Evolutionary conservation across 2,797 vertebrate genomes (phyloP), one percentile per base, ranked within the genome.

Genomic region (Lepus townsendii): DNA sequence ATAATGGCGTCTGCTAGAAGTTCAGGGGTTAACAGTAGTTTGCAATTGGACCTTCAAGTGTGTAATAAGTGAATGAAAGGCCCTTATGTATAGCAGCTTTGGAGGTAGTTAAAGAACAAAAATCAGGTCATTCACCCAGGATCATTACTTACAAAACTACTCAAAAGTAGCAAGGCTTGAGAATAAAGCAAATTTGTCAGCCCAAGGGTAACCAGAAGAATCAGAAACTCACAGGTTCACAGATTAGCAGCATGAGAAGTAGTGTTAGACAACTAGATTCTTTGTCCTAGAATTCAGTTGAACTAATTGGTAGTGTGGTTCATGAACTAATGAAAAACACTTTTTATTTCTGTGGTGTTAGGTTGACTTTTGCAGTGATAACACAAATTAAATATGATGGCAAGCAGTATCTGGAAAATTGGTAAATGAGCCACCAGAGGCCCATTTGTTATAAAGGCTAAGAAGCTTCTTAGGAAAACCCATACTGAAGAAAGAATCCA

Each of bases 101-200:
- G 11, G 10, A 90, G 5, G 5, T 30, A 20, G 4, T 52, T 92
- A 73, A 79, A 88, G 22, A 63, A 17, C 26, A 79, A 20, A 83
- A 72, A 76, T 32, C 3, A 20, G 17, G 5, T 50, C 30, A 82
- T 26, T 87, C 22, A 60, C 32, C 57, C 27, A 66, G 72, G 30
- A 69, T 16, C n/a, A 71, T 66, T 76, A 65, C 71, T 93, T 91
- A 87, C 17, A 47, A 88, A 90, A 73, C 20, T 14, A 24, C 52
- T 94, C n/a, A 42, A 22, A 22, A 92, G 78, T 9, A 90, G 3
- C 17, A 88, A 82, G 16, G 0, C 50, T n/a, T 84, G 57, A 26
- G 42, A 90, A 85, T 50, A 69, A 83, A 50, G n/a, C 12, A 32
- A 32, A 66, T 32, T 27, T 9, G 12, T 52, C 17, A 17, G 54